These are phyloP conservation scores for Sciaenops ocellatus DNA, from an alignment of 2,797 vertebrate genomes.

Conservation along the genomic window DNA sequence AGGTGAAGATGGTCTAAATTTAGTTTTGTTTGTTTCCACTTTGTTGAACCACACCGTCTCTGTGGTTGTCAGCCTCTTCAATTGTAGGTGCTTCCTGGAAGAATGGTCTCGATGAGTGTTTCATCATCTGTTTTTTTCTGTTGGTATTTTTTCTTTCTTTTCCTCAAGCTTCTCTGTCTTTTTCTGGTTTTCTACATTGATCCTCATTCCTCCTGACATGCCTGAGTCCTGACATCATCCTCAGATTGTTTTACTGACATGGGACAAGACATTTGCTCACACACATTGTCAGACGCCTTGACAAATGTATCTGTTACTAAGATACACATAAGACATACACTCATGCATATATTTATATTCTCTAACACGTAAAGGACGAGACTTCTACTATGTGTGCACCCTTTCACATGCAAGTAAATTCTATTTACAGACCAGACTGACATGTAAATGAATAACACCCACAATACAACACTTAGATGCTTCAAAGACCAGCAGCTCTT, in stretches of 20 bases:
- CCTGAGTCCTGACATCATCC: constrained; percentile 30
- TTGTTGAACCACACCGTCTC: not conserved
- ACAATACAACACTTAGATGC: not conserved
- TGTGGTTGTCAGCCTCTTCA: constrained; percentile 18
- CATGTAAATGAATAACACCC: not conserved
- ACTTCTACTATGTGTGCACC: not conserved
- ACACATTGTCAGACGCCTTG: not conserved
- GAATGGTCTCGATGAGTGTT: not conserved
- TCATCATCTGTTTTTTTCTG: not conserved
- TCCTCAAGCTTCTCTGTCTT: not conserved
- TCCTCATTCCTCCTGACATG: constrained; percentile 27
- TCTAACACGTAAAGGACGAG: not conserved
- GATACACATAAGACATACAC: constrained; percentile 1
- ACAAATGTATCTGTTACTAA: not conserved
- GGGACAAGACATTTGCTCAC: not conserved
- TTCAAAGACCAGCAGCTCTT: not conserved
- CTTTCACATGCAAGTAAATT: not conserved
- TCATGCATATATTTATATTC: constrained; percentile 6
- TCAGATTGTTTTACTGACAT: constrained; percentile 22
- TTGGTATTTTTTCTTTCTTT: not conserved
- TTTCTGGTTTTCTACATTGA: not conserved
- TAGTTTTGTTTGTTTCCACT: constrained; percentile 13
- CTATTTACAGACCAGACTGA: not conserved
- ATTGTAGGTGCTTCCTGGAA: not conserved
- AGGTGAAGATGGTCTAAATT: constrained; percentile 37